Percentiles rank a stretch among this genome's conserved stretches.
Conservation (phyloP, 37 sponge, comb jelly and placozoan genomes). For the Diacarnus erythraeanus region DNA sequence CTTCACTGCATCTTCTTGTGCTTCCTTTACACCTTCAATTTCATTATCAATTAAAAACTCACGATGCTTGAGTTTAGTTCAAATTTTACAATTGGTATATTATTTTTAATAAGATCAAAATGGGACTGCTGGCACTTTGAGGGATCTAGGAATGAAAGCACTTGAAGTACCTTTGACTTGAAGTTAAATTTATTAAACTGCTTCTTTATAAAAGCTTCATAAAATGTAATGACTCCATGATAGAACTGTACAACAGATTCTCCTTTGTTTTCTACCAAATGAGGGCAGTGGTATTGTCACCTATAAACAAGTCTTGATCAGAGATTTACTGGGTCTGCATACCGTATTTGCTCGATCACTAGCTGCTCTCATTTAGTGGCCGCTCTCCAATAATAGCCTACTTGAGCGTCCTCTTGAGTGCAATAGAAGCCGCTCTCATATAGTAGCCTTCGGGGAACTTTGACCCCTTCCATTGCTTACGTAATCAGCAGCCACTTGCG, state of each 20-base stretch:
- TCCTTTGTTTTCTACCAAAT: slow-evolving; percentile 18
- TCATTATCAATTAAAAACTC: slow-evolving; percentile 28
- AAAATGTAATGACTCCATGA: too few species aligned
- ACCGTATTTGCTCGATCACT: too few species aligned
- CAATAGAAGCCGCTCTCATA: too few species aligned
- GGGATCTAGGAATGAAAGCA: slow-evolving; percentile 21
- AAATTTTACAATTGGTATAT: not conserved
- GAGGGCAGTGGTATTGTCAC: slow-evolving; percentile 13
- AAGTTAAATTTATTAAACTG: slow-evolving; percentile 21
- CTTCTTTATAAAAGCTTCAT: too few species aligned
- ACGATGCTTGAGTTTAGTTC: slow-evolving; percentile 4
- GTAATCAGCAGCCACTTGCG: too few species aligned
- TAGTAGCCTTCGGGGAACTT: too few species aligned
- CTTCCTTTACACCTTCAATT: not conserved
- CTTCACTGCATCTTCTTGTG: not conserved
- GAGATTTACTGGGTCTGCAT: not conserved
- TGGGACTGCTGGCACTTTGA: not conserved
- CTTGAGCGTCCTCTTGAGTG: too few species aligned
- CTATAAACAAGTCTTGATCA: slow-evolving; percentile 28
- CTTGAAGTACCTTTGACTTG: not conserved
- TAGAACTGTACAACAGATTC: slow-evolving; percentile 33
- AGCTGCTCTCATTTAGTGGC: too few species aligned
- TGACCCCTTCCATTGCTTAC: too few species aligned
- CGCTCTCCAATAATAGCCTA: too few species aligned
- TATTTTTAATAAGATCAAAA: slow-evolving; percentile 11